A percentile compares a stretch with the other conserved stretches of the same genome.
These are phyloP conservation scores for Corythornis vintsioides DNA, from an alignment of 2,113 vertebrate genomes.

Conservation along the genomic window DNA sequence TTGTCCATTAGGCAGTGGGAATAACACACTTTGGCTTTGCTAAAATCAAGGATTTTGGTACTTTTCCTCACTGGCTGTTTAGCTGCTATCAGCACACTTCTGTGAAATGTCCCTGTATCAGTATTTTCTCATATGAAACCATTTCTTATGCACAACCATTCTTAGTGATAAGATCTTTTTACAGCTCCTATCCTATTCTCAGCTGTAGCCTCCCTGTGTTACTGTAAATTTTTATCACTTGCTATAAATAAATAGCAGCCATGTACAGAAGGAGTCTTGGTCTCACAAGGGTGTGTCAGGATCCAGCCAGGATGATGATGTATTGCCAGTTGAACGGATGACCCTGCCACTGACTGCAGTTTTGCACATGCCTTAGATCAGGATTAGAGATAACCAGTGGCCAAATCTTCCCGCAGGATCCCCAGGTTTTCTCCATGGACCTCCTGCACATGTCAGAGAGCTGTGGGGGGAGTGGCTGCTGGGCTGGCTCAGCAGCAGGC, in stretches of 20 bases:
- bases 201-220: slow-evolving; percentile 9
- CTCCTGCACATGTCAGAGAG: background rate
- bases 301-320: background rate
- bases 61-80: background rate
- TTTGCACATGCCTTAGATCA: background rate
- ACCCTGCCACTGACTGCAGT: background rate
- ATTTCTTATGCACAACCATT: background rate
- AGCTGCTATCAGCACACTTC: slow-evolving; percentile 12
- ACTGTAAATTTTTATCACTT: slow-evolving; percentile 32
- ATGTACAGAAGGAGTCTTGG: slow-evolving; percentile 14
- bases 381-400: background rate
- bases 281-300: background rate
- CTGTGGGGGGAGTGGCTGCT: background rate
- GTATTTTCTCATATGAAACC: slow-evolving; percentile 37
- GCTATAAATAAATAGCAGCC: slow-evolving; percentile 21
- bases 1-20: background rate
- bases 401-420: background rate
- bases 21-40: background rate
- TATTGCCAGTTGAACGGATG: background rate
- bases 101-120: background rate
- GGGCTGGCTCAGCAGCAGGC: background rate
- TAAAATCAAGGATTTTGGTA: slow-evolving; percentile 1
- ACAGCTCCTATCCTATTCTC: slow-evolving; percentile 1
- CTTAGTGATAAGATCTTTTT: slow-evolving; percentile 47
- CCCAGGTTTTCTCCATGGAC: background rate